These are phyloP conservation scores for Atherinomorus stipes DNA, from an alignment of 2,113 vertebrate species.

Conservation along the genomic window DNA sequence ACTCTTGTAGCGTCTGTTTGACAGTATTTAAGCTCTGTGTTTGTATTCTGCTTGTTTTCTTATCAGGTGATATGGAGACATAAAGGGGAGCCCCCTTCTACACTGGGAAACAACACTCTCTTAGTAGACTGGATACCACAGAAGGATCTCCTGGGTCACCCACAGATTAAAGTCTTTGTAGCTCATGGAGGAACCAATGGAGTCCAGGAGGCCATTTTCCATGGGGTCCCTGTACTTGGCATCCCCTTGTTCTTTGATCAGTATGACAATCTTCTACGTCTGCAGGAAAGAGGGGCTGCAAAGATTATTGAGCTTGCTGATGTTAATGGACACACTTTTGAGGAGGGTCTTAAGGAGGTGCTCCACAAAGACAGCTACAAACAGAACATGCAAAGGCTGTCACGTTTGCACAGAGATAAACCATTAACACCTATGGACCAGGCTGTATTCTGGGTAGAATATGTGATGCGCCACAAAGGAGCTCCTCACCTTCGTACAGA, in stretches of 20 bases:
- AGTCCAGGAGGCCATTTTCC: not conserved
- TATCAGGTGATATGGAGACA: slow-evolving; percentile 77
- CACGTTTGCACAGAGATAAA: slow-evolving; percentile 73
- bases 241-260: not conserved
- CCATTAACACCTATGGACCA: slow-evolving; percentile 64
- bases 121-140: slow-evolving; percentile 79
- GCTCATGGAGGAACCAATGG: no score
- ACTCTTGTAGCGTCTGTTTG: no score
- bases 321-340: slow-evolving; percentile 54
- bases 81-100: slow-evolving; percentile 63
- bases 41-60: not conserved
- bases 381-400: slow-evolving; percentile 73
- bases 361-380: slow-evolving; percentile 61
- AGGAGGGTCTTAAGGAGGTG: slow-evolving; percentile 56
- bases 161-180: slow-evolving; percentile 26
- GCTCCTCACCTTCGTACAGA: slow-evolving; percentile 70
- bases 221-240: not conserved
- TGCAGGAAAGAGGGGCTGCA: slow-evolving; percentile 47
- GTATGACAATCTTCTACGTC: not conserved
- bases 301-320: slow-evolving; percentile 65
- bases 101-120: slow-evolving; percentile 79
- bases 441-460: slow-evolving; percentile 76
- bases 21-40: no score
- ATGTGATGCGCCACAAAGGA: slow-evolving; percentile 75
- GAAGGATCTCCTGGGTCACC: slow-evolving; percentile 78